Evolutionary conservation across 2,113 vertebrate genomes (phyloP).

Genomic region (Onychorhynchus coronatus): DNA sequence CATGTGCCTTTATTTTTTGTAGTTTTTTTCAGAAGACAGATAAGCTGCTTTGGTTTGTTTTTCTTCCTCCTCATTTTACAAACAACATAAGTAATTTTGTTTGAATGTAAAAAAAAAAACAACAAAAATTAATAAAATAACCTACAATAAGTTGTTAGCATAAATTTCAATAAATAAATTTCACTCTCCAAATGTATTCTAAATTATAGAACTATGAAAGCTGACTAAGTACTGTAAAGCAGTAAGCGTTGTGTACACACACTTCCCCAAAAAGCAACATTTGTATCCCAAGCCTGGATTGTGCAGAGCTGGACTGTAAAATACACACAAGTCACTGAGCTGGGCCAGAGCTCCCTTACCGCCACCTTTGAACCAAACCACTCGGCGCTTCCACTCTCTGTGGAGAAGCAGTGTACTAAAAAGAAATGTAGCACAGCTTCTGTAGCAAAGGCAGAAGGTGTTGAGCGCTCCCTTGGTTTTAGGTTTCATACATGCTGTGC

Average conservation of each 20-base stretch:
- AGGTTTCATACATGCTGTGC: neutral
- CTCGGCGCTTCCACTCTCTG: neutral
- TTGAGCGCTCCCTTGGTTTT: neutral
- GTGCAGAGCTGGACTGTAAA: neutral
- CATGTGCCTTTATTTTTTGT: neutral
- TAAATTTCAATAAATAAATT: no score
- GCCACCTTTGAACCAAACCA: neutral
- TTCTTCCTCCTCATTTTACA: neutral
- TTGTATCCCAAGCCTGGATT: neutral
- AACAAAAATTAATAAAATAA: neutral
- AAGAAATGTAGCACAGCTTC: neutral
- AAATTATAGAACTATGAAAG: neutral
- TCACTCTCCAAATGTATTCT: neutral
- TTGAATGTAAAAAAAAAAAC: neutral
- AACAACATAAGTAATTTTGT: neutral
- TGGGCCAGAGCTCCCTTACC: neutral
- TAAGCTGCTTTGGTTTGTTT: neutral
- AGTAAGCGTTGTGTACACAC: neutral
- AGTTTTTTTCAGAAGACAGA: neutral
- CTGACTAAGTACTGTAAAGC: neutral
- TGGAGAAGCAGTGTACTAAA: neutral
- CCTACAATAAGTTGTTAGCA: neutral
- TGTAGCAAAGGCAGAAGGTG: neutral
- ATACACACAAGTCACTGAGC: fast-evolving
- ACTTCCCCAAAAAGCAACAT: fast-evolving